These are phyloP conservation scores for Ciconia nigra DNA, from an alignment of 2,797 vertebrate species.

Conservation along the genomic window DNA sequence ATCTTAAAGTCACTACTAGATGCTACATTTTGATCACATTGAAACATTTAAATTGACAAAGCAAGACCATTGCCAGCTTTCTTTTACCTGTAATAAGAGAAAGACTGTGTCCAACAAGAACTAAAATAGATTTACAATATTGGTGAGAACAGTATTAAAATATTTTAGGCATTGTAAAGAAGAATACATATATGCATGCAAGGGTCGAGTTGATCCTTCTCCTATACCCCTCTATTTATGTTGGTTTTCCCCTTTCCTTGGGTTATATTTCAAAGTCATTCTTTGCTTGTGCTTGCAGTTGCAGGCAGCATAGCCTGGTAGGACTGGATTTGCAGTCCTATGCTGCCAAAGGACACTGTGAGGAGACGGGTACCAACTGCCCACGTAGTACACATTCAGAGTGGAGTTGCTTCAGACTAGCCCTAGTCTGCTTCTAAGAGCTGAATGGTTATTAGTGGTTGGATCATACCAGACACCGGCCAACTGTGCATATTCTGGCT, in stretches of 20 bases:
- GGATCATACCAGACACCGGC: background rate
- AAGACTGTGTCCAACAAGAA: background rate
- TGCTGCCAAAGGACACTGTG: background rate
- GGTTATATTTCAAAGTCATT: background rate
- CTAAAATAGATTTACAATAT: background rate
- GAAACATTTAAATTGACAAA: background rate
- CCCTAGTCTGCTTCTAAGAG: background rate
- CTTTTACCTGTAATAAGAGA: background rate
- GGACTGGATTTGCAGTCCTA: background rate
- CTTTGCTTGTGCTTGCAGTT: background rate
- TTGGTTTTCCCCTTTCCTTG: background rate
- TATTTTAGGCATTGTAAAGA: background rate
- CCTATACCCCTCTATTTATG: rapidly evolving
- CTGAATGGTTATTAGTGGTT: background rate
- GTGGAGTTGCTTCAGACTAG: background rate
- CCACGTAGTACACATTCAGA: background rate
- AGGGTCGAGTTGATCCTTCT: background rate
- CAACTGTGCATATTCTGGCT: background rate
- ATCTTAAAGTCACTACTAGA: background rate
- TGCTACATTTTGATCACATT: background rate
- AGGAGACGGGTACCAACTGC: rapidly evolving
- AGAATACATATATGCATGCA: background rate
- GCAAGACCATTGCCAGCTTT: background rate
- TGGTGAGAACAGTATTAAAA: background rate
- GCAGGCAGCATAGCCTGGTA: background rate